Conservation (phyloP, 2,888 invertebrate genomes). For the Augiades crinisus region DNA sequence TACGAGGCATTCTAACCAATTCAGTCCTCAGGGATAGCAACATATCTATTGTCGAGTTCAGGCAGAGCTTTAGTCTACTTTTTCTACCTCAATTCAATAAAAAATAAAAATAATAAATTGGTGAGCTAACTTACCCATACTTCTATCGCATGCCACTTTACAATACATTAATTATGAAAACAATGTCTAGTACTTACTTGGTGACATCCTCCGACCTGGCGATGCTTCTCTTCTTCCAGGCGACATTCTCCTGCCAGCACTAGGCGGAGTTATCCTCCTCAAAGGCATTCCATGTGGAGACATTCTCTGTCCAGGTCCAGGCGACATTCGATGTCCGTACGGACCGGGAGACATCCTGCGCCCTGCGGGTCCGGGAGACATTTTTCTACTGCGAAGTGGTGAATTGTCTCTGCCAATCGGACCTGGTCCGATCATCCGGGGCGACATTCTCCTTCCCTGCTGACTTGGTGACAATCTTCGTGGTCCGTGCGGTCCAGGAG, state of each 20-base stretch:
- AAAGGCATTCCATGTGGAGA: slow-evolving; percentile 25
- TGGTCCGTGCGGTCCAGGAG: neutral
- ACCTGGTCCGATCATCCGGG: too few relatives aligned
- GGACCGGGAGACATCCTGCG: slow-evolving; percentile 31
- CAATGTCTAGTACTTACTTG: slow-evolving; percentile 25
- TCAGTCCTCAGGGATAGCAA: too few relatives aligned
- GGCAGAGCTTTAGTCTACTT: too few relatives aligned
- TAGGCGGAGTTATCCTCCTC: slow-evolving; percentile 26
- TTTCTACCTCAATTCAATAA: too few relatives aligned
- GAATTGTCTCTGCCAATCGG: neutral
- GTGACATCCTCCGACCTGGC: slow-evolving; percentile 32
- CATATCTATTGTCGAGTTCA: too few relatives aligned
- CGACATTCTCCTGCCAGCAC: slow-evolving; percentile 24
- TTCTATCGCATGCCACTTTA: too few relatives aligned
- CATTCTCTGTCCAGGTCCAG: slow-evolving; percentile 21
- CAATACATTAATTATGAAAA: too few relatives aligned
- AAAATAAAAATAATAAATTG: too few relatives aligned
- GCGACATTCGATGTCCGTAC: slow-evolving; percentile 29
- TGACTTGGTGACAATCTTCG: neutral
- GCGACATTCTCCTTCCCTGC: neutral
- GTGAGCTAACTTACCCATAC: too few relatives aligned
- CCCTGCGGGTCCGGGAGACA: slow-evolving; percentile 22
- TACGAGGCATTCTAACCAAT: too few relatives aligned
- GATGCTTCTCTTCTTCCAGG: slow-evolving; percentile 35
- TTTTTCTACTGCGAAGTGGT: neutral